Base-by-base conservation (phyloP, 2,797 vertebrate genomes). In the Xenentodon cancila region DNA sequence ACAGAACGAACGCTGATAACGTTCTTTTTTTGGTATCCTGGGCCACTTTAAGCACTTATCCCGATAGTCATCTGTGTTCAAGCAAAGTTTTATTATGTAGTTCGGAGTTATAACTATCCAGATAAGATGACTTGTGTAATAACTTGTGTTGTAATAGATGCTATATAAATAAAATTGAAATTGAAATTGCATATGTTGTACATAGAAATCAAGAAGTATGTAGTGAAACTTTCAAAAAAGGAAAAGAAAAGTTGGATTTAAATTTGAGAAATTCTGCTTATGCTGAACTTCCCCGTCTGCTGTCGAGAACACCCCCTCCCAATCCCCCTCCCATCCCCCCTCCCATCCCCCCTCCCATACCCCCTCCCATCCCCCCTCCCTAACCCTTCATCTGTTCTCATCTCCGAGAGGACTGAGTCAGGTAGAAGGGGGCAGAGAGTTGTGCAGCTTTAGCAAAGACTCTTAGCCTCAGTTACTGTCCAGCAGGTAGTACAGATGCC, bases 371-470 rank as follows among this genome's bases (percentile, higher is more conserved):
- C n/a, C 0, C 46, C 49, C 47, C 17, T 44, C 45, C 22, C 5
- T 72, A 22, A 58, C 57, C 43, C 61, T 47, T 53, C 6, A 19
- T 45, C 17, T 27, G 3, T 40, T 50, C 5, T 43, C 30, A 59
- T n/a, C 4, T 50, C 16, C 32, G 11, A 44, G 19, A 18, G 19
- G 52, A 59, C 25, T 59, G 59, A 74, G 53, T 74, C 54, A 59
- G 42, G 42, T 11, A 71, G 32, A 44, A 22, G 18, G 30, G 34
- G 9, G 18, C 18, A 12, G 30, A 42, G 47, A 55, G 51, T 52
- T 34, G 17, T 52, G 25, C 55, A 32, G 20, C 37, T 80, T 62
- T 15, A 63, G 51, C 47, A 65, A 62, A 64, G 22, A 5, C 50
- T 54, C 16, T 46, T 25, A 30, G 46, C 40, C 62, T 65, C 30